These are phyloP conservation scores for Ctenomys sociabilis DNA, from an alignment of 2,113 vertebrate species.

Conservation along the genomic window DNA sequence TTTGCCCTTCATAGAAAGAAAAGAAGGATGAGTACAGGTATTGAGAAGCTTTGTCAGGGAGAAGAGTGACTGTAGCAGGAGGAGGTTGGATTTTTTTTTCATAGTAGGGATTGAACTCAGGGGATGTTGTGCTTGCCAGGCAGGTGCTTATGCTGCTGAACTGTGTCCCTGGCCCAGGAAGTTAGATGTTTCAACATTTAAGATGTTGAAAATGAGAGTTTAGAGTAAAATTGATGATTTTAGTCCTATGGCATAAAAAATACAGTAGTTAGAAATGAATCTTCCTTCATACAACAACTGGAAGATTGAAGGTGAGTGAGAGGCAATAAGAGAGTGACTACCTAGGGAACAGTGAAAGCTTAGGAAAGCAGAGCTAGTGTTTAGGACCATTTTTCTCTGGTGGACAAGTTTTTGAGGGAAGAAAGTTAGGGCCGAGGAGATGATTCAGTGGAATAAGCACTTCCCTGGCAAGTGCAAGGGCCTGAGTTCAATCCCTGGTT, in stretches of 20 bases:
- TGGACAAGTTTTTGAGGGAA: neutral
- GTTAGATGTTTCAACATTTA: neutral
- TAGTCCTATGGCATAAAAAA: neutral
- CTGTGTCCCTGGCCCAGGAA: neutral
- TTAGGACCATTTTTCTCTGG: neutral
- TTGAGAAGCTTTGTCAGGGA: neutral
- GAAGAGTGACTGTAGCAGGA: neutral
- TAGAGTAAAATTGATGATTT: neutral
- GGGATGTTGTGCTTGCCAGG: too few relatives aligned
- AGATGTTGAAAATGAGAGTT: neutral
- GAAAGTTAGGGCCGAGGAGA: too few relatives aligned
- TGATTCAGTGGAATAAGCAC: too few relatives aligned
- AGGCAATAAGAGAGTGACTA: neutral
- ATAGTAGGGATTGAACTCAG: too few relatives aligned
- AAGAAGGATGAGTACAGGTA: neutral
- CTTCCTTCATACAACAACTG: neutral
- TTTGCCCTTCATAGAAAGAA: neutral
- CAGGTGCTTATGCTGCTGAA: too few relatives aligned
- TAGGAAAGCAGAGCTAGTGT: neutral
- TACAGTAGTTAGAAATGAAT: neutral
- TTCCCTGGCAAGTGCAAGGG: too few relatives aligned
- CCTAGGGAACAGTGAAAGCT: neutral
- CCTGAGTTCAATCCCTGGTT: too few relatives aligned
- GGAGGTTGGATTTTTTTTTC: neutral
- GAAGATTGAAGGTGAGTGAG: slow-evolving; percentile 11